Conservation (phyloP, 2,113 vertebrate species). For the Pagrus major region DNA sequence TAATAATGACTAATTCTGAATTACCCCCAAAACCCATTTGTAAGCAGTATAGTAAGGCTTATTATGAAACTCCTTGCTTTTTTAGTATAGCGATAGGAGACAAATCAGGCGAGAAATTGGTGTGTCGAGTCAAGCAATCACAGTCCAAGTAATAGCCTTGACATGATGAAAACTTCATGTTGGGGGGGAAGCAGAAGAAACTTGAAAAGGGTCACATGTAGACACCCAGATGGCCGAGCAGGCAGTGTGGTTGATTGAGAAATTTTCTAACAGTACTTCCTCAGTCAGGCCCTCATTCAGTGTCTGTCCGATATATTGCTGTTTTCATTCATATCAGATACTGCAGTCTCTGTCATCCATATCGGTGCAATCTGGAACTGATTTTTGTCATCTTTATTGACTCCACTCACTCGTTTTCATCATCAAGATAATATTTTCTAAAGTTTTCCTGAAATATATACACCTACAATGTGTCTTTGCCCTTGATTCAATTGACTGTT, state of each 20-base stretch:
- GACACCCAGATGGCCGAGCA: slow-evolving; percentile 43
- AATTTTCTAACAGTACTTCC: slow-evolving; percentile 68
- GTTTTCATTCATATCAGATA: slow-evolving; percentile 64
- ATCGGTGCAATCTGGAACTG: background rate
- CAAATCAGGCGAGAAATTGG: background rate
- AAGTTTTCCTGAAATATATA: background rate
- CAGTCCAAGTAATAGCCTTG: background rate
- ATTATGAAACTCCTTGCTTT: background rate
- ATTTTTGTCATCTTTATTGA: slow-evolving; percentile 20
- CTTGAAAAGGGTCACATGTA: slow-evolving; percentile 52
- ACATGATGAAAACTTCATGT: background rate
- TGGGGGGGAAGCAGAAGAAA: slow-evolving; percentile 36
- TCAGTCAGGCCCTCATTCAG: slow-evolving; percentile 62
- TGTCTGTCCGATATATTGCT: slow-evolving; percentile 36
- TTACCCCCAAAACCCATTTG: too few relatives aligned
- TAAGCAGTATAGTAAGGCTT: background rate
- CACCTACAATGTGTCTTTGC: background rate
- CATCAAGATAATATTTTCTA: slow-evolving; percentile 1
- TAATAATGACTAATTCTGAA: too few relatives aligned
- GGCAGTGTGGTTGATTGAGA: slow-evolving; percentile 73
- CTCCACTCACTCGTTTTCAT: background rate
- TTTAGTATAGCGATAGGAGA: background rate
- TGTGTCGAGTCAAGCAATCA: background rate
- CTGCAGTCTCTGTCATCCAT: slow-evolving; percentile 12
- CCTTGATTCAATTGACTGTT: slow-evolving; percentile 16